Evolutionary conservation across 1,140 invertebrate species (phyloP).

Genomic region (Lasioglossum baleicum): DNA sequence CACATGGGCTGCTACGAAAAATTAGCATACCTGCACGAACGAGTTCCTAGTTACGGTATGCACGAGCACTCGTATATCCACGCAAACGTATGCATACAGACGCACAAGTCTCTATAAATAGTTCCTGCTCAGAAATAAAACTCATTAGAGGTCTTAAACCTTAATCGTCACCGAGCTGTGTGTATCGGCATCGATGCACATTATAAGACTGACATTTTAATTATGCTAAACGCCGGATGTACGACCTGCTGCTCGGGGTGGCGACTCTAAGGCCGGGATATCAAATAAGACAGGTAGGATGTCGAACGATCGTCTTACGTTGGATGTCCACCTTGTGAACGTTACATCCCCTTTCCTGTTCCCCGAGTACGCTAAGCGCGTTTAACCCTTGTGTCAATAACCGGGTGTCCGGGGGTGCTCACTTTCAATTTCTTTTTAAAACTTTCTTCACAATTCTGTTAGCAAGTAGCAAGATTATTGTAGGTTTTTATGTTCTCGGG

Average conservation of each 20-base stretch:
- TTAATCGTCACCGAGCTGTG: not conserved
- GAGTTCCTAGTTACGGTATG: not conserved
- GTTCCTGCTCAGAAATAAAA: not conserved
- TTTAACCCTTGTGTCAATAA: no score
- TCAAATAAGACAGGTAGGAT: slow-evolving; percentile 42
- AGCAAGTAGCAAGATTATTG: no score
- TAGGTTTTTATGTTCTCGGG: no score
- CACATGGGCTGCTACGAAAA: not conserved
- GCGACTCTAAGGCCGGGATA: slow-evolving; percentile 30
- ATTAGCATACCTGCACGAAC: not conserved
- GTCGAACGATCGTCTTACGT: slow-evolving; percentile 31
- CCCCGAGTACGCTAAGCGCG: not conserved
- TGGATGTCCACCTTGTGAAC: not conserved
- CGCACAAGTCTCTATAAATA: not conserved
- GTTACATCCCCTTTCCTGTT: not conserved
- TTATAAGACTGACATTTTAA: slow-evolving; percentile 48
- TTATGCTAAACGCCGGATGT: slow-evolving; percentile 46
- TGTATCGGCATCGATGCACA: not conserved
- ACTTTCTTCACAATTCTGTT: no score
- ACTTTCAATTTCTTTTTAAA: no score
- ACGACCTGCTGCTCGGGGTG: not conserved
- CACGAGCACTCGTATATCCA: not conserved
- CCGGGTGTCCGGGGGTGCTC: no score
- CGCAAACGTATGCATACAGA: not conserved
- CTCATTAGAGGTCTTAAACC: not conserved